A percentile compares a stretch with the other conserved stretches of the same genome.
Conservation (phyloP, 2,888 invertebrate genomes). For the Brachyopa scutellaris region DNA sequence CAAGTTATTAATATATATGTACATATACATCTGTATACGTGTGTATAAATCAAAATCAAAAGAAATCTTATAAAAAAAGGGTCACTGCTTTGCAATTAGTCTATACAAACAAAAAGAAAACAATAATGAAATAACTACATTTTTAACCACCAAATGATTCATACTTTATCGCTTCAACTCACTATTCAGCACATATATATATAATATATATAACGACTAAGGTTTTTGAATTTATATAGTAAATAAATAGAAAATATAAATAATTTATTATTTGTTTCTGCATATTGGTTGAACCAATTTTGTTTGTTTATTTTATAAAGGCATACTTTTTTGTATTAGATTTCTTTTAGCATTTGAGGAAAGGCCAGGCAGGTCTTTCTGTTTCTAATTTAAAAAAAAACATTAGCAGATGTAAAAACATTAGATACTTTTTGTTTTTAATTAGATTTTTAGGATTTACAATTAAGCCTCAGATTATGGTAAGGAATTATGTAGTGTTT, state of each 20-base stretch:
- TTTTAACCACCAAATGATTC: slow-evolving; percentile 66
- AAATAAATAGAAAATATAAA: slow-evolving; percentile 60
- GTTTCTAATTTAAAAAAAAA: neutral
- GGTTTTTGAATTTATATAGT: neutral
- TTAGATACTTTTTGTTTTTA: neutral
- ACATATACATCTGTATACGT: too few relatives aligned
- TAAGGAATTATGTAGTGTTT: slow-evolving; percentile 40
- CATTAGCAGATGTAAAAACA: neutral
- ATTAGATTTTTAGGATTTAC: slow-evolving; percentile 19
- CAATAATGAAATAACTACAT: slow-evolving; percentile 15
- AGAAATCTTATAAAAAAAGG: neutral
- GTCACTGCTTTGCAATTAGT: slow-evolving; percentile 11
- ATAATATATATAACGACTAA: slow-evolving; percentile 25
- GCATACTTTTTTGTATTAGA: slow-evolving; percentile 7
- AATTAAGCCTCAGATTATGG: slow-evolving; percentile 42
- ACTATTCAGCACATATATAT: slow-evolving; percentile 20
- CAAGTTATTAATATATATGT: slow-evolving; percentile 33
- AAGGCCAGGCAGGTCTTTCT: neutral
- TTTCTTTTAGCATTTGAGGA: slow-evolving; percentile 2
- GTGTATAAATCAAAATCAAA: neutral
- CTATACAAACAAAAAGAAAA: neutral
- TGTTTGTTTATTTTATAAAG: slow-evolving; percentile 32
- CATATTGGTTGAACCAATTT: slow-evolving; percentile 29
- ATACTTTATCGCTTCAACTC: slow-evolving; percentile 12
- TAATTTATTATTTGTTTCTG: neutral